A percentile compares a stretch with the other conserved stretches of the same genome.
Conservation (phyloP, 2,797 vertebrate genomes). For the Aplochiton taeniatus region DNA sequence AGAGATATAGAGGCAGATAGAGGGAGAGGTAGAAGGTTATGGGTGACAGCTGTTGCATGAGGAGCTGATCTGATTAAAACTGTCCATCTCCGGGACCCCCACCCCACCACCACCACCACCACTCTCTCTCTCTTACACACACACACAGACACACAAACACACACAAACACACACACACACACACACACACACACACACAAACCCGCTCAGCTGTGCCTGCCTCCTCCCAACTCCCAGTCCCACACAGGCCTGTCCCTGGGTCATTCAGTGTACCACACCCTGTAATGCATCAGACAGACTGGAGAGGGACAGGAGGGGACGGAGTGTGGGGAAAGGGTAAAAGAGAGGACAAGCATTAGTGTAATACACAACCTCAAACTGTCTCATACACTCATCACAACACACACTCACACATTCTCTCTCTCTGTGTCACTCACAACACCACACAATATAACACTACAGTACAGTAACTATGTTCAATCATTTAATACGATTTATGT, state of each 20-base stretch:
- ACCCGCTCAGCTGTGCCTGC: background rate
- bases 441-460: too few species aligned
- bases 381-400: background rate
- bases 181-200: background rate
- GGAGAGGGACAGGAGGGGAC: too few species aligned
- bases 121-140: background rate
- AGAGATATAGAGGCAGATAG: constrained; percentile 28
- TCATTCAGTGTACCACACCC: background rate
- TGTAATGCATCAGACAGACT: too few species aligned
- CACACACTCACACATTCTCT: constrained; percentile 8
- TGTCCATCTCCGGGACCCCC: constrained; percentile 54
- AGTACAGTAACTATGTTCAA: too few species aligned
- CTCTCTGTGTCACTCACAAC: background rate
- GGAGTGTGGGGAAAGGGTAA: too few species aligned
- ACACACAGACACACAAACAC: background rate
- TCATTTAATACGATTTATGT: too few species aligned
- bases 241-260: background rate
- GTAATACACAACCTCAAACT: too few species aligned
- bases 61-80: constrained; percentile 77
- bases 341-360: too few species aligned
- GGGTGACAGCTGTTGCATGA: constrained; percentile 71
- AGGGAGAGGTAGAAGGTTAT: constrained; percentile 31
- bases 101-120: background rate
- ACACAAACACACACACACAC: constrained; percentile 14
- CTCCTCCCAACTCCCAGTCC: background rate